A percentile compares a stretch with the other conserved stretches of the same genome.
Conservation (phyloP, 2,888 invertebrate genomes). For the Parascotia fuliginaria region DNA sequence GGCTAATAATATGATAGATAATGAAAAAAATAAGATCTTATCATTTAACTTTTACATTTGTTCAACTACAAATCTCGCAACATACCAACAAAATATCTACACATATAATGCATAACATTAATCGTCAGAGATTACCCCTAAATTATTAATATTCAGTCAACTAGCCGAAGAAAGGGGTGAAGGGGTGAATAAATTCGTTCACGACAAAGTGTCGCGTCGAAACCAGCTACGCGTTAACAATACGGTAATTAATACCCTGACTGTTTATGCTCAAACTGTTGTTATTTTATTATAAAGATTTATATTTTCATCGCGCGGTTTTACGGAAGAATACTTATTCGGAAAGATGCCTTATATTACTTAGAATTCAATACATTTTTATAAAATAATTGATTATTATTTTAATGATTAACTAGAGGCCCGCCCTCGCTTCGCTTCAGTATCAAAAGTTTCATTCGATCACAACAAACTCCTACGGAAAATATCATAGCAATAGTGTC, state of each 20-base stretch:
- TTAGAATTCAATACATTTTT: no score
- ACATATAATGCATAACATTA: constrained; percentile 57
- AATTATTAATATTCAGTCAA: constrained; percentile 80
- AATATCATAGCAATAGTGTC: no score
- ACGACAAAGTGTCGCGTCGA: constrained; percentile 66
- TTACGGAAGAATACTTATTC: no score
- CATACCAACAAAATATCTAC: constrained; percentile 29
- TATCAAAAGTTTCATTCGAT: no score
- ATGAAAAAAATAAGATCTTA: no score
- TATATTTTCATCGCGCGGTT: not conserved
- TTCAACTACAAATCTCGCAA: not conserved
- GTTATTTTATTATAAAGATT: constrained; percentile 5
- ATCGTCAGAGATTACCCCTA: constrained; percentile 74
- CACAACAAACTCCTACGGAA: no score
- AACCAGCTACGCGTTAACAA: constrained; percentile 76
- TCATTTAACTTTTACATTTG: not conserved
- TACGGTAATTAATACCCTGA: constrained; percentile 76
- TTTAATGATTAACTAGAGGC: no score
- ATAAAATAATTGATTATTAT: no score
- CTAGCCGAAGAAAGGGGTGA: constrained; percentile 78
- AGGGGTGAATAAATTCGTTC: constrained; percentile 78
- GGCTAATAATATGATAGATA: no score
- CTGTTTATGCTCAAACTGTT: constrained; percentile 5
- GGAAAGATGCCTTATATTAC: no score
- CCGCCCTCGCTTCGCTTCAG: no score